A percentile compares a stretch with the other conserved stretches of the same genome.
Evolutionary conservation across 2,888 invertebrate species (phyloP).

Genomic region (Tortrix viridana): DNA sequence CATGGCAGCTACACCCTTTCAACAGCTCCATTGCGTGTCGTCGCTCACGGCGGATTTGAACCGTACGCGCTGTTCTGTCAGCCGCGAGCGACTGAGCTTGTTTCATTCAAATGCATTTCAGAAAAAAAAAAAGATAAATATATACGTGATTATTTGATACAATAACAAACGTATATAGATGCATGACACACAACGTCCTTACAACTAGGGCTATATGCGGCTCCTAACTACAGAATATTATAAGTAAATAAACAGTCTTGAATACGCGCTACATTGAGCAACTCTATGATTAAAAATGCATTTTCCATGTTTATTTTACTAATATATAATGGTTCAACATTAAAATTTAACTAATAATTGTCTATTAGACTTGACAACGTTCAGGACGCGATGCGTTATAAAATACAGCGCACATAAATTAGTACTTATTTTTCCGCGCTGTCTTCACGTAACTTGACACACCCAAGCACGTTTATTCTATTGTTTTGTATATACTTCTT

Average conservation of each 20-base stretch:
- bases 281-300: neutral
- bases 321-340: too few species aligned
- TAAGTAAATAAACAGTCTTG: slow-evolving; percentile 8
- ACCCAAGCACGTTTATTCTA: too few species aligned
- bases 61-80: slow-evolving; percentile 46
- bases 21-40: slow-evolving; percentile 46
- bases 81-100: slow-evolving; percentile 46
- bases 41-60: slow-evolving; percentile 49
- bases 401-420: too few species aligned
- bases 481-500: too few species aligned
- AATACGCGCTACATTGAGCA: slow-evolving; percentile 15
- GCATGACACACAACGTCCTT: slow-evolving; percentile 69
- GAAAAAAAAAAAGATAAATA: slow-evolving; percentile 48
- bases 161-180: slow-evolving; percentile 63
- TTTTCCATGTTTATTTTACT: neutral
- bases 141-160: slow-evolving; percentile 58
- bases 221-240: slow-evolving; percentile 60
- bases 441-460: too few species aligned
- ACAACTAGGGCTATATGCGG: slow-evolving; percentile 68
- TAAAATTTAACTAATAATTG: too few species aligned
- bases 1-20: slow-evolving; percentile 54
- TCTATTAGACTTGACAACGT: too few species aligned
- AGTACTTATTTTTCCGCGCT: too few species aligned
- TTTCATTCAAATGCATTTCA: slow-evolving; percentile 61
- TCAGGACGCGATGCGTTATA: too few species aligned